Evolutionary conservation across 2,797 vertebrate genomes (phyloP).

Genomic region (Sebastes minor): DNA sequence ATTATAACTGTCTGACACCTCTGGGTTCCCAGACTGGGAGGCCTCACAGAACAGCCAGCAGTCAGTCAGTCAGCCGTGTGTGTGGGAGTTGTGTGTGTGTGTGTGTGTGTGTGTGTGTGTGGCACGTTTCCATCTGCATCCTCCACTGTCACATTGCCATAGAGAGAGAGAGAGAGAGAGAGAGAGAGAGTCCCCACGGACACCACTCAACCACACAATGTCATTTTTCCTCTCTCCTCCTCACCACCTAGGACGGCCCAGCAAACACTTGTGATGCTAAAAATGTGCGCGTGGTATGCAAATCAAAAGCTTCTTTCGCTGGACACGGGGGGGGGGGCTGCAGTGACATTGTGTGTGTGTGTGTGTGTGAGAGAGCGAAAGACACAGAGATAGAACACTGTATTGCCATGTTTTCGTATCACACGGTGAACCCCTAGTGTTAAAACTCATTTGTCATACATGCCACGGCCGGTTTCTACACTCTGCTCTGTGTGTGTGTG

Average conservation of each 20-base stretch:
- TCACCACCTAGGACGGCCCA: constrained; percentile 39
- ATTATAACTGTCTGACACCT: constrained; percentile 79
- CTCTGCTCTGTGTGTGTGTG: neutral
- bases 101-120: constrained; percentile 9
- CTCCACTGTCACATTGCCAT: constrained; percentile 55
- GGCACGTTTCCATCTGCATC: constrained; percentile 54
- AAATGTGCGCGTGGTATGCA: constrained; percentile 41
- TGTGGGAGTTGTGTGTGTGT: constrained; percentile 5
- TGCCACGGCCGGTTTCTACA: constrained; percentile 26
- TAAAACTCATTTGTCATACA: constrained; percentile 65
- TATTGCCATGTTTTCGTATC: constrained; percentile 49
- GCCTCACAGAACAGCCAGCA: constrained; percentile 62
- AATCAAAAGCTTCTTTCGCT: constrained; percentile 45
- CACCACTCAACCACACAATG: constrained; percentile 39
- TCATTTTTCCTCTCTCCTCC: constrained; percentile 21
- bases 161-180: constrained; percentile 35
- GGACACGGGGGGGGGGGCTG: constrained; percentile 28
- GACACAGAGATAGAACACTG: constrained; percentile 45
- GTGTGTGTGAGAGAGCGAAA: constrained; percentile 7
- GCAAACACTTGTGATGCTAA: constrained; percentile 53
- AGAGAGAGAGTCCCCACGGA: constrained; percentile 54
- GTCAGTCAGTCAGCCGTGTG: constrained; percentile 50
- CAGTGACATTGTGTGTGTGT: constrained; percentile 24
- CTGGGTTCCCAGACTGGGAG: constrained; percentile 72
- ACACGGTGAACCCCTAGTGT: constrained; percentile 50